Conservation (phyloP, 2,888 invertebrate species). For the Mimas tiliae region DNA sequence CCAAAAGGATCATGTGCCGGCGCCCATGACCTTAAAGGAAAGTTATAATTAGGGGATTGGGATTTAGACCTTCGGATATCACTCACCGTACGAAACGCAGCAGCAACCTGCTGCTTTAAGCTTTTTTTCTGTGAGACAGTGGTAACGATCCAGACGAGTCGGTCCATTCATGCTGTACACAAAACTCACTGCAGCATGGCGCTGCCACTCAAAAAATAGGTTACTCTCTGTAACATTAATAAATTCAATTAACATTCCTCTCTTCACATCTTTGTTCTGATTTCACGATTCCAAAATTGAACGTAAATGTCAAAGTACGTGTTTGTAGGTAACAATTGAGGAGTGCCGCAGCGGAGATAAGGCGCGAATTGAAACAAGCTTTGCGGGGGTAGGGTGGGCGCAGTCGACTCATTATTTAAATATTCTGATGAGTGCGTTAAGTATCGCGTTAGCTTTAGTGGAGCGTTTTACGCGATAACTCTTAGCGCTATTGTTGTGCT, state of each 20-base stretch:
- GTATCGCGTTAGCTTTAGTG: constrained; percentile 68
- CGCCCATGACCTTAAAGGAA: too few species aligned
- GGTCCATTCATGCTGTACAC: too few species aligned
- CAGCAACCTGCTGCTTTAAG: too few species aligned
- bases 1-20: too few species aligned
- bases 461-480: constrained; percentile 66
- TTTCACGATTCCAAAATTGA: constrained; percentile 20
- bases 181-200: too few species aligned
- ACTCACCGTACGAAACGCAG: too few species aligned
- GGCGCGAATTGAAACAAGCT: constrained; percentile 64
- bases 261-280: constrained; percentile 10
- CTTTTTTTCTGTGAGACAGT: too few species aligned
- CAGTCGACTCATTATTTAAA: constrained; percentile 74
- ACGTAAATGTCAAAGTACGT: constrained; percentile 41
- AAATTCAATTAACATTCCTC: constrained; percentile 9
- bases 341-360: constrained; percentile 76
- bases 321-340: constrained; percentile 53
- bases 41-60: too few species aligned
- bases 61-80: too few species aligned
- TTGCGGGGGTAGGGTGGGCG: constrained; percentile 45
- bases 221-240: neutral
- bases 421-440: constrained; percentile 78
- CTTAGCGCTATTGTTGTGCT: constrained; percentile 71
- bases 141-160: too few species aligned
- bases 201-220: too few species aligned